These are phyloP conservation scores for Dasypolia templi DNA, from an alignment of 2,888 invertebrate species.

Conservation along the genomic window DNA sequence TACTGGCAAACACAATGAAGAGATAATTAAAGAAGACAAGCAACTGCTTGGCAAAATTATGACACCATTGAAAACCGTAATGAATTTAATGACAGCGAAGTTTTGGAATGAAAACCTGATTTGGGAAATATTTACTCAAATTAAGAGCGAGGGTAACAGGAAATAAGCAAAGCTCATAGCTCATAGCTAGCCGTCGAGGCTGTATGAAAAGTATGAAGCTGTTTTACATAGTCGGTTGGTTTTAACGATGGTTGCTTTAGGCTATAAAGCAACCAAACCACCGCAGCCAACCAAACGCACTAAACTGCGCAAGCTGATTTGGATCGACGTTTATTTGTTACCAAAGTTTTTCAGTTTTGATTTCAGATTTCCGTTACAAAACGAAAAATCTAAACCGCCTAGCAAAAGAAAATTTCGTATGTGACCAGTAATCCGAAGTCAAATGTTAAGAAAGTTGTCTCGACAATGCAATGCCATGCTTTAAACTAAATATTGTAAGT, in stretches of 20 bases:
- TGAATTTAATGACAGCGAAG: not conserved
- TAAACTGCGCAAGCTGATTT: too few relatives aligned
- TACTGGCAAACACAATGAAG: constrained; percentile 72
- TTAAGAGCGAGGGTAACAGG: not conserved
- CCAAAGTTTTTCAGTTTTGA: too few relatives aligned
- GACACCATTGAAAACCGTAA: not conserved
- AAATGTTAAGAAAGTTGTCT: too few relatives aligned
- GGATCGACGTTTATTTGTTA: too few relatives aligned
- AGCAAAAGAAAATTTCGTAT: too few relatives aligned
- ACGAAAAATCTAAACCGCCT: too few relatives aligned
- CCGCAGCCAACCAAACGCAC: too few relatives aligned
- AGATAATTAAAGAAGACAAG: constrained; percentile 55
- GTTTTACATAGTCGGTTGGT: not conserved
- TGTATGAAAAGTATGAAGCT: not conserved
- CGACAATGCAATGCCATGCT: too few relatives aligned
- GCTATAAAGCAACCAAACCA: too few relatives aligned
- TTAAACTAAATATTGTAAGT: too few relatives aligned
- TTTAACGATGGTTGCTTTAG: not conserved
- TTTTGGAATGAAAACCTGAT: not conserved
- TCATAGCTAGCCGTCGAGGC: not conserved
- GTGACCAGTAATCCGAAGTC: too few relatives aligned
- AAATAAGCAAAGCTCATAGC: not conserved
- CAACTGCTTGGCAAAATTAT: not conserved
- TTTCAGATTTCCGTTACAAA: too few relatives aligned
- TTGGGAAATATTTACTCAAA: not conserved